These are phyloP conservation scores for Drosophila kikkawai DNA, from an alignment of 1,140 invertebrate species.

Conservation along the genomic window DNA sequence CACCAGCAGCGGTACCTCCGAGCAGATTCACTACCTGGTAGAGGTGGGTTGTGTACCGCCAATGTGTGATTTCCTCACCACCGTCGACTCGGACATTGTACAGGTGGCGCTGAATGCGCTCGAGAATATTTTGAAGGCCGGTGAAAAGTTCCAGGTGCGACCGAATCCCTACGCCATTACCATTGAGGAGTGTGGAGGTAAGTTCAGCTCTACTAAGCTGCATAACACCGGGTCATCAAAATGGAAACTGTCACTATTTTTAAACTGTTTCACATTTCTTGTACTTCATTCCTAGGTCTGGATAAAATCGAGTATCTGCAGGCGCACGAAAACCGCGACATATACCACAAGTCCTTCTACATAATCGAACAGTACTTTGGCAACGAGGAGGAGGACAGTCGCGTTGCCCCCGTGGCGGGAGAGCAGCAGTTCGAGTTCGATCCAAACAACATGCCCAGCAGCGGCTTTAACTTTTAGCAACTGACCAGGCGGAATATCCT, in stretches of 20 bases:
- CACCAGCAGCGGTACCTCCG: conserved; percentile 96
- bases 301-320: conserved; percentile 99
- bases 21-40: conserved; percentile 93
- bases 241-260: no score
- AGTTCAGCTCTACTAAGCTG: conserved; percentile 68
- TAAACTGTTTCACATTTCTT: conserved; percentile 2
- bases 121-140: conserved; percentile 97
- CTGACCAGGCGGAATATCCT: not conserved
- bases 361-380: conserved; percentile 98
- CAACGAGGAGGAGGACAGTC: conserved; percentile 95
- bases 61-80: conserved; percentile 96
- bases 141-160: conserved; percentile 91
- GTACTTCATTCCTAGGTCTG: conserved; percentile 88
- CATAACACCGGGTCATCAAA: not conserved
- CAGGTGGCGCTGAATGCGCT: conserved; percentile 98
- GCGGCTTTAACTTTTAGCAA: conserved; percentile 91
- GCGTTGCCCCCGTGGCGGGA: conserved; percentile 92
- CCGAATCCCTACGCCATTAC: conserved; percentile 96
- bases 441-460: conserved; percentile 89
- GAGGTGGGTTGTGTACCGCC: conserved; percentile 94
- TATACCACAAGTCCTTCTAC: conserved; percentile 98
- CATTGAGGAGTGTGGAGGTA: conserved; percentile 98
- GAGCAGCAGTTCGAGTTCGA: conserved; percentile 92
- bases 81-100: conserved; percentile 98
- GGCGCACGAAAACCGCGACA: conserved; percentile 97